Evolutionary conservation across 2,113 vertebrate species (phyloP), one percentile per base, ranked within the genome.

Genomic region (Platanista minor): DNA sequence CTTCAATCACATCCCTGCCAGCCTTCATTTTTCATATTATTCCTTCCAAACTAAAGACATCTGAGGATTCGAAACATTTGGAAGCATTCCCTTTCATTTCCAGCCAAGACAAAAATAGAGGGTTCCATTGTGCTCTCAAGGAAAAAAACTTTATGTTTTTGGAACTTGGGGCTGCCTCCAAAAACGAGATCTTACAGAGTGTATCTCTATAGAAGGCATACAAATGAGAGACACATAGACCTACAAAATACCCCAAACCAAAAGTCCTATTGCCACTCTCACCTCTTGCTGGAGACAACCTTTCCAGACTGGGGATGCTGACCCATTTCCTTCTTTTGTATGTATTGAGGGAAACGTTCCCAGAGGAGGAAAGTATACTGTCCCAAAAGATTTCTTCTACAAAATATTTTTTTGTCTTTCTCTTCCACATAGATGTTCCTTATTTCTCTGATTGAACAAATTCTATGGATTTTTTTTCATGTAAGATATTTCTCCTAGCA

Each of bases 61-160:
- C 97, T 96, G 78, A 98, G 75, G 96, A 94, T 94, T 31, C 87
- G 86, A 97, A 97, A 97, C 91, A 96, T 97, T 98, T 97, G 97
- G 98, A 97, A 98, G 93, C 96, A 87, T 95, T 98, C 90, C 90
- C 93, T 98, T 97, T 97, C 78, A 97, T 96, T 97, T 94, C 83
- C 83, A 98, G 96, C 94, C 94, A 98, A 97, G 93, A 97, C 90
- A 93, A 98, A 98, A 98, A 97, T 97, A 97, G 96, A 97, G 97
- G 90, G 52, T 93, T 96, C 78, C 89, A 97, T 97, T 98, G 97
- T 97, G 86, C 87, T 96, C 93, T 97, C 78, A 97, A 96, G 91
- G 89, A 41, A 66, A 81, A 81, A 86, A 94, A 91, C 91, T 90
- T 57, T 94, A 96, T 94, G 57, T 93, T 75, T 96, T 97, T 93